Evolutionary conservation across 2,888 invertebrate species (phyloP).

Genomic region (Chloroclystis v-ata): DNA sequence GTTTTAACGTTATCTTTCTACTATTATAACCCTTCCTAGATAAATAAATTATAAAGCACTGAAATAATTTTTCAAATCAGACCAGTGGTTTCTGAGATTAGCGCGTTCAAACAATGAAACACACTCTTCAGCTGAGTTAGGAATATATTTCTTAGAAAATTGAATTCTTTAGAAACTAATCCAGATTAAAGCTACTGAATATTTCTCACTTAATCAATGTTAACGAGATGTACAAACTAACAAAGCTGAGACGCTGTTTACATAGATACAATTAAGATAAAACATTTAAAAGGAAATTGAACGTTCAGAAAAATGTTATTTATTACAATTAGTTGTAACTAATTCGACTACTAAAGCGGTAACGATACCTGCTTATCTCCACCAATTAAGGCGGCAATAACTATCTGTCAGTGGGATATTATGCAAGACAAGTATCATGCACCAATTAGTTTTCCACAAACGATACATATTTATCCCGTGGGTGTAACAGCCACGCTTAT

Average conservation of each 20-base stretch:
- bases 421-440: slow-evolving; percentile 32
- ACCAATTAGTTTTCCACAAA: slow-evolving; percentile 40
- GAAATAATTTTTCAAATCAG: too few species aligned
- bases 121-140: too few species aligned
- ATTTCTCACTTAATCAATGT: background rate
- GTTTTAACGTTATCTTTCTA: too few species aligned
- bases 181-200: background rate
- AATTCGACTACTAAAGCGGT: slow-evolving; percentile 31
- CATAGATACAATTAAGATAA: slow-evolving; percentile 15
- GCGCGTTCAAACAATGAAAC: too few species aligned
- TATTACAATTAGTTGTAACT: slow-evolving; percentile 31
- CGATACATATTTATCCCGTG: slow-evolving; percentile 30
- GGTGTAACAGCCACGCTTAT: slow-evolving; percentile 47
- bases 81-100: too few species aligned
- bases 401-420: slow-evolving; percentile 32
- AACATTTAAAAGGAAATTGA: slow-evolving; percentile 7
- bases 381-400: slow-evolving; percentile 28
- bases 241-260: slow-evolving; percentile 11
- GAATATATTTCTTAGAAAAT: too few species aligned
- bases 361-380: slow-evolving; percentile 31
- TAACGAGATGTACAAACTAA: slow-evolving; percentile 4
- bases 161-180: too few species aligned
- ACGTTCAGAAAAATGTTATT: slow-evolving; percentile 9
- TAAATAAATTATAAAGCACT: too few species aligned
- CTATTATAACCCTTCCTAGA: too few species aligned